These are phyloP conservation scores for Apostichopus parvimensis DNA, from an alignment of 35 echinoderm and acorn worm species.

Conservation along the genomic window DNA sequence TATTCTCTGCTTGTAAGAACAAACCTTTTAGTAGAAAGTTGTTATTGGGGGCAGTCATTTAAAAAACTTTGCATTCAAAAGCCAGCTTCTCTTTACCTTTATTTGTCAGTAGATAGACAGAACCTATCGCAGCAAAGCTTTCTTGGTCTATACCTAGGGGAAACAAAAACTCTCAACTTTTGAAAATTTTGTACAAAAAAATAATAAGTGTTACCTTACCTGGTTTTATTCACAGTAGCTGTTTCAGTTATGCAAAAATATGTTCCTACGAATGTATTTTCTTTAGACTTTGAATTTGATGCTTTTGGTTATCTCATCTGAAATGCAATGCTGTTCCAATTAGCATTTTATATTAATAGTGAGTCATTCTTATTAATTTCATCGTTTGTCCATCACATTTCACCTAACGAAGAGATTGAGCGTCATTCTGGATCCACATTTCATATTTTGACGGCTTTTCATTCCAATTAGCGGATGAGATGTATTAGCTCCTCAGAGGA, in stretches of 20 bases:
- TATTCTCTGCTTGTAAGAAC: too few relatives aligned
- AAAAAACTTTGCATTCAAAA: too few relatives aligned
- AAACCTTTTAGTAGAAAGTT: too few relatives aligned
- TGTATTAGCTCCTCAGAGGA: neutral
- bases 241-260: neutral
- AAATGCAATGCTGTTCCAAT: constrained; percentile 8
- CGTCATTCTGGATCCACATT: neutral
- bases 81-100: too few relatives aligned
- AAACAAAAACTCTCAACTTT: too few relatives aligned
- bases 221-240: constrained; percentile 5
- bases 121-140: too few relatives aligned
- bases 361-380: constrained; percentile 32
- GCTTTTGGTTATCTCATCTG: neutral
- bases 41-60: too few relatives aligned
- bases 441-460: constrained; percentile 2
- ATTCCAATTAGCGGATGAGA: constrained; percentile 1
- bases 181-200: too few relatives aligned
- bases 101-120: too few relatives aligned
- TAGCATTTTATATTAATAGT: constrained; percentile 42
- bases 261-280: neutral
- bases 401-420: neutral
- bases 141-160: too few relatives aligned
- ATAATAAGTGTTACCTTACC: neutral
- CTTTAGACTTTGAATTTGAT: neutral
- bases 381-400: constrained; percentile 11